Evolutionary conservation across 2,888 invertebrate species (phyloP).

Genomic region (Heteropelma amictum): DNA sequence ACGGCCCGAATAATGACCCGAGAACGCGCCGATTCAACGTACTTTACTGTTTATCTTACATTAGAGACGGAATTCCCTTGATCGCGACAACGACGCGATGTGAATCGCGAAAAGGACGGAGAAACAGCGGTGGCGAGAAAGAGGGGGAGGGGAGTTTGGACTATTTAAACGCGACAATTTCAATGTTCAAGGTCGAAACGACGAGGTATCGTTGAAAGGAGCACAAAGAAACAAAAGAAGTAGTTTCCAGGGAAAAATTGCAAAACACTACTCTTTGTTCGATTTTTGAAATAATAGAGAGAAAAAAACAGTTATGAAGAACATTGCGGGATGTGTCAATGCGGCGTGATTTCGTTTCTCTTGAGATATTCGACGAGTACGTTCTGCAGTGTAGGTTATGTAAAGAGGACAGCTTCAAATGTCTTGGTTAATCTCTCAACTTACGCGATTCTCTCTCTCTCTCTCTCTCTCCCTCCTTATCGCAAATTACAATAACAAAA

Average conservation of each 20-base stretch:
- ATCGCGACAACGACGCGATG: conserved; percentile 9
- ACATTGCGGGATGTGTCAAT: no score
- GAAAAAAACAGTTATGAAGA: not conserved
- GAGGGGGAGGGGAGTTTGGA: not conserved
- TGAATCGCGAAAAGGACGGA: not conserved
- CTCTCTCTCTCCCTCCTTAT: conserved; percentile 17
- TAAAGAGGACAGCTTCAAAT: not conserved
- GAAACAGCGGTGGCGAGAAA: not conserved
- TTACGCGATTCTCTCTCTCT: not conserved
- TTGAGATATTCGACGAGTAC: not conserved
- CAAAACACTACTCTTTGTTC: not conserved
- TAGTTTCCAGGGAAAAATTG: not conserved
- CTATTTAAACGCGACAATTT: conserved; percentile 28
- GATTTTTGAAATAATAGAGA: not conserved
- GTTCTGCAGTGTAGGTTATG: not conserved
- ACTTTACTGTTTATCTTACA: conserved; percentile 52
- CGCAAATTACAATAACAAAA: conserved; percentile 16
- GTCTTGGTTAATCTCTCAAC: not conserved
- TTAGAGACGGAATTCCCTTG: conserved; percentile 49
- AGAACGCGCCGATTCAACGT: conserved; percentile 53
- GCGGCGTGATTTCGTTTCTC: not conserved
- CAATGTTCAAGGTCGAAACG: conserved; percentile 43
- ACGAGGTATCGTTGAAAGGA: not conserved
- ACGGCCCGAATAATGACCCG: conserved; percentile 57
- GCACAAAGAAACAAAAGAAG: conserved; percentile 17